These are phyloP conservation scores for Cynocephalus volans DNA, from an alignment of 2,113 vertebrate species.

Conservation along the genomic window DNA sequence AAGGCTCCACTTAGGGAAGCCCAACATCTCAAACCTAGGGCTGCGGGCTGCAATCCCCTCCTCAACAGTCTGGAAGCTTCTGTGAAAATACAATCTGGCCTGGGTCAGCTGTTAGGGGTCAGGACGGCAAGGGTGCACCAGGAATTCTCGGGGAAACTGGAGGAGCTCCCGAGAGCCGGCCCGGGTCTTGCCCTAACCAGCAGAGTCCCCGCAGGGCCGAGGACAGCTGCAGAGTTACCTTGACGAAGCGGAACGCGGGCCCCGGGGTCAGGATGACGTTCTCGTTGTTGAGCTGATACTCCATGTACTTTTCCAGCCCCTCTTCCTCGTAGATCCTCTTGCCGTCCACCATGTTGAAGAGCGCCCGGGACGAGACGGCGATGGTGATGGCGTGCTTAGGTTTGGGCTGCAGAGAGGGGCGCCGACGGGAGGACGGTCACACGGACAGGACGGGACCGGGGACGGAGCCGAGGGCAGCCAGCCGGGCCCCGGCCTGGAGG, in stretches of 20 bases:
- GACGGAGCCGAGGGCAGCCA: background rate
- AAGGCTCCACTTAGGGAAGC: background rate
- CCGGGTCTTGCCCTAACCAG: too few relatives aligned
- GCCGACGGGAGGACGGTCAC: background rate
- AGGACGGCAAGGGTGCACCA: background rate
- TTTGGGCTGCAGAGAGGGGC: constrained; percentile 91
- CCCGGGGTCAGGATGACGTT: constrained; percentile 93
- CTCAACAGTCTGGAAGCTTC: background rate
- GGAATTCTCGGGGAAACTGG: background rate
- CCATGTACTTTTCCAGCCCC: constrained; percentile 95
- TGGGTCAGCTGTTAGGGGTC: background rate
- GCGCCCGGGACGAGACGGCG: constrained; percentile 95
- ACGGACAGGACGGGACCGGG: background rate
- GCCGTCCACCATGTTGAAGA: constrained; percentile 95
- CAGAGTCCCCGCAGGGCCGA: too few relatives aligned
- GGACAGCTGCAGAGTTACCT: constrained; percentile 88
- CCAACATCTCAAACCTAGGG: background rate
- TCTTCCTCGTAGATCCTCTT: constrained; percentile 93
- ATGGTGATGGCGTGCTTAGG: constrained; percentile 94
- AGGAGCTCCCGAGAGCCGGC: too few relatives aligned
- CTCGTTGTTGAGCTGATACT: constrained; percentile 93
- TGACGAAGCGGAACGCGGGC: constrained; percentile 95
- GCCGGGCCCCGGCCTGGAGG: background rate
- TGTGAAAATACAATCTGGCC: background rate
- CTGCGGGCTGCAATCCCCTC: background rate